Evolutionary conservation across 2,797 vertebrate genomes (phyloP), one percentile per base, ranked within the genome.

Genomic region (Sebastes cheni): DNA sequence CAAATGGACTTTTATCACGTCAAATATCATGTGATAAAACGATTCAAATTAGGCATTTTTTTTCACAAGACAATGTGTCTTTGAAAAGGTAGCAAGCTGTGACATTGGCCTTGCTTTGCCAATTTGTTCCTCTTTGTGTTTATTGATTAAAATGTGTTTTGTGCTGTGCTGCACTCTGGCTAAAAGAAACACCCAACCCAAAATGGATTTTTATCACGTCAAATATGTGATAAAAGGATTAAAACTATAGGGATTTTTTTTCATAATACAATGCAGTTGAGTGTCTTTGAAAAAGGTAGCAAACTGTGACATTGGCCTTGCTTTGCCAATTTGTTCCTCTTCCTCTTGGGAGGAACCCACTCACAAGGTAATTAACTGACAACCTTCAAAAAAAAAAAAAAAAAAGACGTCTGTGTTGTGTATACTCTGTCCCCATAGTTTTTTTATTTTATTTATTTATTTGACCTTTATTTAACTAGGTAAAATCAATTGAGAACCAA

Each of bases 371-470:
- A 91, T 89, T 90, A 89, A 82, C 61, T 78, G 81, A 75, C 86
- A 91, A 80, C 84, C 83, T 89, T 84, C 68, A 83, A 22, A 36
- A 36, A 36, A 5, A 12, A 32, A 27, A 6, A 27, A 32, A 34
- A 36, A 3, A 27, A 27, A 77, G 70, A 66, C 76, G 52, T 5
- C 36, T 6, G 55, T 61, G 65, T 58, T 77, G 30, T 36, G 12
- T 36, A 36, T 88, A 90, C 88, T 95, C 89, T 95, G 67, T 36
- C 56, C 65, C 86, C 11, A 86, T 11, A 12, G 93, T 81, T 87
- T 42, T 23, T 36, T 36, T 36, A 36, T 36, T 36, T 36, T 13
- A 36, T 36, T 36, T 36, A 36, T 36, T 36, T 36, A 36, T 13
- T 36, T 36, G 36, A 36, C 36, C 36, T 36, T 36, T 36, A 36